These are phyloP conservation scores for Halichoeres trimaculatus DNA, from an alignment of 2,113 vertebrate species.

Conservation along the genomic window DNA sequence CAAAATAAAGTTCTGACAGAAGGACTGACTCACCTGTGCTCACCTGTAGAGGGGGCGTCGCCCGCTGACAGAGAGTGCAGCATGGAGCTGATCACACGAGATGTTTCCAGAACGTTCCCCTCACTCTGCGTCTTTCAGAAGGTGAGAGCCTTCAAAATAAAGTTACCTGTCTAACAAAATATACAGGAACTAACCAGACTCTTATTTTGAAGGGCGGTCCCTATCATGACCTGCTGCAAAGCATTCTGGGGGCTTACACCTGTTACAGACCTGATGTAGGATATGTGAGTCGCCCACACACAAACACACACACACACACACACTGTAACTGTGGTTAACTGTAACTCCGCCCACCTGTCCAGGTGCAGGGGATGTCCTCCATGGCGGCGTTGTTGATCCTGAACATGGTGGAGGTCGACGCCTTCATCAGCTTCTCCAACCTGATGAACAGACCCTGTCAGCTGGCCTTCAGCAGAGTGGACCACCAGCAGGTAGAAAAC, in stretches of 20 bases:
- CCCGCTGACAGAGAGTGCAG: neutral
- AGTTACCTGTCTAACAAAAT: neutral
- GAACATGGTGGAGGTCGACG: conserved; percentile 8
- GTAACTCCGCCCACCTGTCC: neutral
- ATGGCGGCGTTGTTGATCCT: conserved; percentile 21
- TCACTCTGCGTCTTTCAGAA: conserved; percentile 27
- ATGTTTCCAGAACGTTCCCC: neutral
- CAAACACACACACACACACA: neutral
- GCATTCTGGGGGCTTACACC: conserved; percentile 36
- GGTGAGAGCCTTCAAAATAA: conserved; percentile 1
- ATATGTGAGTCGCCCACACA: conserved; percentile 22
- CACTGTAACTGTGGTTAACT: too few species aligned
- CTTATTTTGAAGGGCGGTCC: conserved; percentile 27
- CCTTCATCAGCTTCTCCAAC: conserved; percentile 23
- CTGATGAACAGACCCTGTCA: conserved; percentile 18
- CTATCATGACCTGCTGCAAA: conserved; percentile 23
- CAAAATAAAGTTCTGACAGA: too few species aligned
- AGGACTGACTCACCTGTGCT: neutral
- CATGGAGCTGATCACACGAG: neutral
- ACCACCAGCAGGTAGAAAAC: conserved; percentile 24
- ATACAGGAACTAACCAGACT: conserved; percentile 1
- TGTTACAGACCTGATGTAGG: conserved; percentile 33
- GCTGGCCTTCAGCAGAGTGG: neutral
- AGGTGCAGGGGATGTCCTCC: conserved; percentile 28
- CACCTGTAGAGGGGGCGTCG: neutral